Percentiles rank a stretch among this genome's conserved stretches.
Conservation (phyloP, 2,797 vertebrate genomes). For the Pempheris klunzingeri region DNA sequence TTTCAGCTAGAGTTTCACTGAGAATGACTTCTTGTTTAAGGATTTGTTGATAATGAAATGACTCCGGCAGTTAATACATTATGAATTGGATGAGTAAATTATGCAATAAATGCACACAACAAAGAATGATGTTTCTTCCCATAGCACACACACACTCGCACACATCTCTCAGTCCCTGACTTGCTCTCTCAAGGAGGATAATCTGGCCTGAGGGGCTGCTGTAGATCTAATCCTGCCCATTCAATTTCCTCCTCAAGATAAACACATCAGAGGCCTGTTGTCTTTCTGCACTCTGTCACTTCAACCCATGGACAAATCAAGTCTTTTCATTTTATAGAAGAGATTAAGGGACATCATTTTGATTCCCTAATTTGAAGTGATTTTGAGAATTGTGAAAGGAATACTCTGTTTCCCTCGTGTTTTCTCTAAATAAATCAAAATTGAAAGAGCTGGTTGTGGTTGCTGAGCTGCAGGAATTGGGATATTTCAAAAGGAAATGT, state of each 20-base stretch:
- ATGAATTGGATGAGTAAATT: constrained; percentile 22
- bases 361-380: constrained; percentile 16
- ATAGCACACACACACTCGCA: background rate
- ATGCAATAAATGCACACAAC: constrained; percentile 12
- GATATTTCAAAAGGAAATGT: background rate
- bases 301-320: constrained; percentile 17
- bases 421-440: constrained; percentile 21
- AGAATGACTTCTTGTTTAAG: background rate
- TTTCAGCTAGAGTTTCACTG: constrained; percentile 21
- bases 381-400: background rate
- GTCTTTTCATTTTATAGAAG: constrained; percentile 21
- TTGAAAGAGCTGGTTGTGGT: background rate
- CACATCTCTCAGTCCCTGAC: background rate
- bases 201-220: constrained; percentile 55
- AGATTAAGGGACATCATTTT: constrained; percentile 38
- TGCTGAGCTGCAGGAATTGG: background rate
- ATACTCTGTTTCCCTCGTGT: constrained; percentile 8
- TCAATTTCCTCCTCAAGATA: constrained; percentile 62
- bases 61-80: background rate
- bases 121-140: constrained; percentile 12
- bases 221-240: constrained; percentile 59
- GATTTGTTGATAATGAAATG: constrained; percentile 28
- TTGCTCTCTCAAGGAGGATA: constrained; percentile 31
- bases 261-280: constrained; percentile 44
- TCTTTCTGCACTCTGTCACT: constrained; percentile 35